Evolutionary conservation across 2,113 vertebrate genomes (phyloP), one percentile per base, ranked within the genome.

Genomic region (Candoia aspera): DNA sequence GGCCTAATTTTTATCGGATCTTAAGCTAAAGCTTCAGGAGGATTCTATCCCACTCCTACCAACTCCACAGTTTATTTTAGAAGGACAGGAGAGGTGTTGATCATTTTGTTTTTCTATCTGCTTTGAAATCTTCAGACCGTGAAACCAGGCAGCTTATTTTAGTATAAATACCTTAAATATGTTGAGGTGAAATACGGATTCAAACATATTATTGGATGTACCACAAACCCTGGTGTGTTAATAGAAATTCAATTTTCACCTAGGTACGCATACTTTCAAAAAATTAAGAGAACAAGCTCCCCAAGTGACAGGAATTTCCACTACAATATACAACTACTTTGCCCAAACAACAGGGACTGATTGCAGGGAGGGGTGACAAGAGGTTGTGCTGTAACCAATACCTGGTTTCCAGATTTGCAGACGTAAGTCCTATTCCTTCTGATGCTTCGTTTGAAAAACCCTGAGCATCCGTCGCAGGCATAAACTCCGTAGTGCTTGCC

Each of bases 381-480:
- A n/a, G 24, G n/a, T 58, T 33, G 89, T 26, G 12, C 60, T 90
- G 79, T 33, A 29, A 21, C 11, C 49, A 87, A 88, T 98, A 99
- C 99, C 99, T 99, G 99, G 91, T 99, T 99, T 96, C 99, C 99
- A 62, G 99, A 99, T 97, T 99, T 99, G 97, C 99, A 99, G 94
- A 99, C 99, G 68, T 99, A 99, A 0, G 99, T 99, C 95, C 99
- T 97, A 93, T 99, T 99, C 94, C 99, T 98, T 87, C 99, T 98
- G 97, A 99, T 99, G 96, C 99, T 99, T 96, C 99, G 97, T 96
- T 99, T 99, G 98, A 99, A 99, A 97, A 99, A 99, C 37, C 99
- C 99, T 0, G 99, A 99, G 95, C 99, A 99, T 87, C 99, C 99
- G 90, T 99, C 99, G 88, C 99, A 99, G 89, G 99, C 99, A 91